Percentiles rank a stretch among this genome's conserved stretches.
phyloP scores from a whole-genome alignment of 2,888 invertebrate species.

The Tachina fera region DNA sequence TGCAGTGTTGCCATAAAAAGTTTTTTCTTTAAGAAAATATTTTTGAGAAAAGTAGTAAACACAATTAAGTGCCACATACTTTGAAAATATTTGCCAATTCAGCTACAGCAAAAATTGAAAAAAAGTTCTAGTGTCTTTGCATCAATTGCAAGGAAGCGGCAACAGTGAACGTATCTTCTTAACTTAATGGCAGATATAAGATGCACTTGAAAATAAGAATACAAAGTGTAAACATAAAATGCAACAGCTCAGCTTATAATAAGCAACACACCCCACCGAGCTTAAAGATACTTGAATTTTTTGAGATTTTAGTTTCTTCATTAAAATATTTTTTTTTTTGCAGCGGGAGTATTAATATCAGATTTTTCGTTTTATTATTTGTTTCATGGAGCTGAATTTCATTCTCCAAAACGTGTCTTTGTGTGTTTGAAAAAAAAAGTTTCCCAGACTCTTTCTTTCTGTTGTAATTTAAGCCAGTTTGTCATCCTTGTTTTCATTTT shows the following conservation, averaged over 20 bases:
- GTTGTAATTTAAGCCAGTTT: slow-evolving; percentile 52
- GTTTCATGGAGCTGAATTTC: slow-evolving; percentile 12
- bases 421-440: slow-evolving; percentile 8
- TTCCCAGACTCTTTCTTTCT: slow-evolving; percentile 38
- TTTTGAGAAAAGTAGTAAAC: background rate
- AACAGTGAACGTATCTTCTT: slow-evolving; percentile 35
- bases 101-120: too few relatives aligned
- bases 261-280: slow-evolving; percentile 24
- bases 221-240: slow-evolving; percentile 43
- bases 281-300: background rate
- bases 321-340: slow-evolving; percentile 25
- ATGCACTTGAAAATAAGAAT: slow-evolving; percentile 64
- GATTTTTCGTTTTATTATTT: slow-evolving; percentile 6
- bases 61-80: too few relatives aligned
- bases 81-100: too few relatives aligned
- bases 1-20: background rate
- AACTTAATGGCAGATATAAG: slow-evolving; percentile 57
- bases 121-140: too few relatives aligned
- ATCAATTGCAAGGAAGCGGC: background rate
- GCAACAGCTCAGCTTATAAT: slow-evolving; percentile 50
- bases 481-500: slow-evolving; percentile 17
- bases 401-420: background rate
- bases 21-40: background rate
- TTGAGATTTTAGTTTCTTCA: background rate
- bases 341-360: slow-evolving; percentile 40